A percentile compares a stretch with the other conserved stretches of the same genome.
Evolutionary conservation across 2,888 invertebrate species (phyloP).

Genomic region (Cataglyphis livida): DNA sequence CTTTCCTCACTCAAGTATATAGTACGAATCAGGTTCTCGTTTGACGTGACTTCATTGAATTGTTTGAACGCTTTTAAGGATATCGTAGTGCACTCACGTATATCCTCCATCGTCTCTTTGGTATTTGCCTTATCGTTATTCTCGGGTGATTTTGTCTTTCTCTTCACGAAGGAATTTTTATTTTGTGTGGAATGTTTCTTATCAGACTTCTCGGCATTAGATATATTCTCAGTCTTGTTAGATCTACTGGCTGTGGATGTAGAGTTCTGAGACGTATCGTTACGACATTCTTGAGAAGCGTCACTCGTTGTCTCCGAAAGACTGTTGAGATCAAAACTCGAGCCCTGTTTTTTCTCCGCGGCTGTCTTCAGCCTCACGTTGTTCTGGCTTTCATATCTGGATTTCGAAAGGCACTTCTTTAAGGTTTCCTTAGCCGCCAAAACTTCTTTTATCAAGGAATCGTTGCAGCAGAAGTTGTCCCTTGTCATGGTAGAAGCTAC

Average conservation of each 20-base stretch:
- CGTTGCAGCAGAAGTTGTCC: constrained; percentile 72
- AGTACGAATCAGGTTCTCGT: background rate
- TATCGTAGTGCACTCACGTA: constrained; percentile 59
- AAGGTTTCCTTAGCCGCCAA: constrained; percentile 83
- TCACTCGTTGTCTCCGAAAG: constrained; percentile 20
- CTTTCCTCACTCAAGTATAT: constrained; percentile 9
- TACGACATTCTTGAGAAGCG: background rate
- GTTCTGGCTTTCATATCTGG: constrained; percentile 52
- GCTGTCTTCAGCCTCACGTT: constrained; percentile 74
- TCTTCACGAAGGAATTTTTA: constrained; percentile 27
- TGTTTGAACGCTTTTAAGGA: constrained; percentile 67
- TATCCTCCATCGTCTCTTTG: constrained; percentile 12
- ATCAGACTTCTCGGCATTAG: constrained; percentile 40
- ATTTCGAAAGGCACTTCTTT: constrained; percentile 78
- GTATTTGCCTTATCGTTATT: constrained; percentile 48
- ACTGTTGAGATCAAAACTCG: constrained; percentile 67
- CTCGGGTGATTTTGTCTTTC: constrained; percentile 10
- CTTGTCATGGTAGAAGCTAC: background rate
- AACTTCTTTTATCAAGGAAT: constrained; percentile 82
- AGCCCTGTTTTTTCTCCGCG: constrained; percentile 78
- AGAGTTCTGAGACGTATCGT: background rate
- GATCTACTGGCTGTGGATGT: constrained; percentile 6
- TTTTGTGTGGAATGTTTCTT: constrained; percentile 50
- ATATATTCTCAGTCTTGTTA: constrained; percentile 33
- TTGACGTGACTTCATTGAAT: background rate